Evolutionary conservation across 2,888 invertebrate genomes (phyloP), one percentile per base, ranked within the genome.

Genomic region (Ceratothoa steindachneri): DNA sequence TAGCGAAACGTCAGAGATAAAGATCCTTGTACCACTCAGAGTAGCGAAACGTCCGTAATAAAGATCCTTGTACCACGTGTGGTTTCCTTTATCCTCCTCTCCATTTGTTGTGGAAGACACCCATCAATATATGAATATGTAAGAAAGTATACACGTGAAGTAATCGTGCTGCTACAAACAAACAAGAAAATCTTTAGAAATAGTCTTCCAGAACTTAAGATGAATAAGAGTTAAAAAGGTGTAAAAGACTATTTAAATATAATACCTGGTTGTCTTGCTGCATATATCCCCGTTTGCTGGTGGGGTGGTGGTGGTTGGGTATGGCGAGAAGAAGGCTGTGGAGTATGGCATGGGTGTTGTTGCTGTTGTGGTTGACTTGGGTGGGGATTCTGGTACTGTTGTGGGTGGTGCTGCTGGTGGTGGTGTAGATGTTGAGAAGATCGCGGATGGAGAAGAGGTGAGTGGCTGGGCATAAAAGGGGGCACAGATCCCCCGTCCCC

Each of bases 391-490:
- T 68, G 71, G 52, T 68, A 64, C 19, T 71, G 68, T 22, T 69
- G 75, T n/a, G n/a, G n/a, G n/a, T n/a, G n/a, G 51, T 60, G 69
- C 24, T 24, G 60, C 19, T 69, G 67, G 29, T 52, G 41, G n/a
- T 66, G 51, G 72, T 79, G 79, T 28, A 76, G 64, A 9, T 31
- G 69, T 15, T 74, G 76, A 22, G 51, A 27, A 27, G 69, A 67
- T 19, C 30, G 15, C 27, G 29, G 67, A 22, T 67, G 67, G 19
- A 67, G 29, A 1, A 30, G 67, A 1, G 71, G 74, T 12, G 74
- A 74, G 31, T 77, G 73, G 19, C 66, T 74, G 30, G 74, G 77
- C 29, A 66, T 69, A 67, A 74, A 77, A 71, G 69, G 41, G 67
- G 30, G 29, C 67, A 74, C 28, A 15, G 31, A 30, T n/a, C 64